Base-by-base conservation (phyloP, 2,113 vertebrate genomes). In the Progne subis region DNA sequence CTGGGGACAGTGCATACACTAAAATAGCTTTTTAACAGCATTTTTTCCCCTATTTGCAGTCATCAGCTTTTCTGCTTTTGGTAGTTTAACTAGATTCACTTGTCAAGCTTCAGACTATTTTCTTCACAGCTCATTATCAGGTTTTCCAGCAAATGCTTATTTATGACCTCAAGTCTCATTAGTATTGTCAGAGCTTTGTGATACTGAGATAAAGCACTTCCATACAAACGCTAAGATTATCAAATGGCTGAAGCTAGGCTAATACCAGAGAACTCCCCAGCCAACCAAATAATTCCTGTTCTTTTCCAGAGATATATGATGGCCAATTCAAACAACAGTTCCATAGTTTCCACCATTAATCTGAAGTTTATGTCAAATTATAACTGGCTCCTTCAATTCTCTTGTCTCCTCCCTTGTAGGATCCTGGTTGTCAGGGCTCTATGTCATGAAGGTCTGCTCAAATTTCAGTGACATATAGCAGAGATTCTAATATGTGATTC, bases 91-190 rank as follows among this genome's bases (percentile, higher is more conserved):
- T 18, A 75, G 39, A 87, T 37, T 23, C 14, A 72, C 21, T 82
- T 56, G 24, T 64, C 70, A 79, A 69, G 29, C 19, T 79, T 84
- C 61, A 87, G 65, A 91, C 25, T 57, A n/a, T 65, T 75, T 83
- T 82, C 69, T 65, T 19, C 53, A 50, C 21, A 89, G 39, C 10
- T 85, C 41, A 57, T 82, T 92, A 80, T 46, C n/a, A 87, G 69
- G 46, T 80, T 94, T 94, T 91, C 44, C 41, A 90, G 32, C 31
- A 79, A 78, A 79, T 53, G n/a, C 32, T 92, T 91, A 68, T 86
- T 84, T 82, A 82, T 37, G 41, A 76, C 57, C 21, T 68, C n/a
- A 47, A 16, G 44, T 79, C 61, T 82, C 46, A 52, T 64, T 65
- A 79, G 19, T 34, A 39, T 44, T 61, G 19, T 78, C 77, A 69